Conservation (phyloP, 2,888 invertebrate genomes). For the Drosophila prostipennis region DNA sequence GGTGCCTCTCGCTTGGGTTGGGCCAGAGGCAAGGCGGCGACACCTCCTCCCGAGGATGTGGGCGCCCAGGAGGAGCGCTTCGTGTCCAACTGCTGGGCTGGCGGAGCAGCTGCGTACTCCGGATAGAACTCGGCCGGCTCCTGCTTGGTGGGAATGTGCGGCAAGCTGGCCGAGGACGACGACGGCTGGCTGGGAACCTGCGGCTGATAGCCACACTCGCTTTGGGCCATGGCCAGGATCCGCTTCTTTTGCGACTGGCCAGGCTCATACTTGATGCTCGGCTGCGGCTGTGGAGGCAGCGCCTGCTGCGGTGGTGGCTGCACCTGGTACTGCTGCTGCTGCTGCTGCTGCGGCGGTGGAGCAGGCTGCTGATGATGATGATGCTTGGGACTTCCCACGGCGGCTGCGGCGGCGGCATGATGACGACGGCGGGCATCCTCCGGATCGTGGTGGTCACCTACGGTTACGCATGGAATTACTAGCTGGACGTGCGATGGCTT, state of each 20-base stretch:
- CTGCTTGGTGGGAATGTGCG: conserved; percentile 84
- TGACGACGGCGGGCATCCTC: conserved; percentile 86
- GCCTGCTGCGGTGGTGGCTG: conserved; percentile 45
- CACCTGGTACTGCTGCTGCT: conserved; percentile 40
- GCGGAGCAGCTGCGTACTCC: conserved; percentile 79
- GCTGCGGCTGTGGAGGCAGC: conserved; percentile 66
- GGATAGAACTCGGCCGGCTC: conserved; percentile 83
- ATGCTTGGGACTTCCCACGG: conserved; percentile 74
- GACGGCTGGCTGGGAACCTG: conserved; percentile 48
- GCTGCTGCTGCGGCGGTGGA: conserved; percentile 52
- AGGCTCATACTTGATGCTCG: conserved; percentile 83
- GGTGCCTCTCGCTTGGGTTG: conserved; percentile 84
- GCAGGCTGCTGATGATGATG: conserved; percentile 62
- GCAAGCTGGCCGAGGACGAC: conserved; percentile 67
- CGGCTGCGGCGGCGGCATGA: conserved; percentile 66
- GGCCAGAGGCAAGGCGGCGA: conserved; percentile 82
- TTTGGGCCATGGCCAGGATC: conserved; percentile 93
- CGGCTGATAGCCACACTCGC: conserved; percentile 88
- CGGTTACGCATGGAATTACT: conserved; percentile 91
- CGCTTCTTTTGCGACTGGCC: conserved; percentile 95
- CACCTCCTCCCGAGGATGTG: conserved; percentile 37
- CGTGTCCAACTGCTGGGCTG: conserved; percentile 72
- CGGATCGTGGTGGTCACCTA: conserved; percentile 90
- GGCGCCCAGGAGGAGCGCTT: conserved; percentile 85
- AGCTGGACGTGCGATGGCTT: conserved; percentile 87